Conservation (phyloP, 2,797 vertebrate species). For the Sebastes itinus region DNA sequence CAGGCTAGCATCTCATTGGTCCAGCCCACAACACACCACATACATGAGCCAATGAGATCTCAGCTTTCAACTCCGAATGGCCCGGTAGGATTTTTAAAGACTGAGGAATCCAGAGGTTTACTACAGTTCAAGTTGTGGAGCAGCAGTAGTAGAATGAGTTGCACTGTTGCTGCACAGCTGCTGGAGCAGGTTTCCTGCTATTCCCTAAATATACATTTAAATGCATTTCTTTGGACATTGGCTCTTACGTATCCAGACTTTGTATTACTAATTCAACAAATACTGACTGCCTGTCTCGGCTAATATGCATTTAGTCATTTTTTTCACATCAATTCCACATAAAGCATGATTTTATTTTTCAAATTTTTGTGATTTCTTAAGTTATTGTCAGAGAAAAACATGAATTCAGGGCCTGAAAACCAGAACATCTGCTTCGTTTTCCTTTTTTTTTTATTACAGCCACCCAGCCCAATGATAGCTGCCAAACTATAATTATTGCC, state of each 20-base stretch:
- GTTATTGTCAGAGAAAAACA: background rate
- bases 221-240: background rate
- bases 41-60: conserved; percentile 66
- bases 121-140: conserved; percentile 67
- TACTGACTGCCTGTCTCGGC: background rate
- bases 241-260: background rate
- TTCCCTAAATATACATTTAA: background rate
- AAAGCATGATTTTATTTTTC: background rate
- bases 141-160: background rate
- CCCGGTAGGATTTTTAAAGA: conserved; percentile 31
- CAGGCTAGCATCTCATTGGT: conserved; percentile 65
- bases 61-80: background rate
- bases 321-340: background rate
- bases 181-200: background rate
- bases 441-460: background rate
- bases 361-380: background rate
- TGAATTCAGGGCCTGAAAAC: background rate
- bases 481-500: background rate
- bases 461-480: background rate
- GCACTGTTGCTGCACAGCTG: background rate
- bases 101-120: conserved; percentile 76
- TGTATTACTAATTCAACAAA: background rate
- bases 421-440: background rate
- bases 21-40: conserved; percentile 83
- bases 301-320: background rate